A percentile compares a stretch with the other conserved stretches of the same genome.
Conservation (phyloP, 2,113 vertebrate species). For the Melanocharis versteri region DNA sequence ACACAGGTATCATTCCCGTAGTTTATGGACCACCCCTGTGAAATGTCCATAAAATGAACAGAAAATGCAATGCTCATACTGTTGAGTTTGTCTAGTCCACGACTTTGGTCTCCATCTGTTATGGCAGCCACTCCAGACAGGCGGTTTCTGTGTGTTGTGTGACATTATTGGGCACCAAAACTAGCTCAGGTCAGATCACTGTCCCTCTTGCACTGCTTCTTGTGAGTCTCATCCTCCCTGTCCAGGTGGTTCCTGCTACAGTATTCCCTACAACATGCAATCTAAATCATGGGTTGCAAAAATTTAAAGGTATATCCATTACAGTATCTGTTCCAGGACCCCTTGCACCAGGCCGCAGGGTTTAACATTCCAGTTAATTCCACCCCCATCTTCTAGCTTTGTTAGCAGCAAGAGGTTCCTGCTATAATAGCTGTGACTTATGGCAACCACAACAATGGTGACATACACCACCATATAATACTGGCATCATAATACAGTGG, state of each 20-base stretch:
- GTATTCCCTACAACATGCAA: background rate
- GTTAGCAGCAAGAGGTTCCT: background rate
- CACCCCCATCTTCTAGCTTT: background rate
- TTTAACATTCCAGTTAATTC: background rate
- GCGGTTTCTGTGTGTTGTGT: background rate
- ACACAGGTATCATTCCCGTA: background rate
- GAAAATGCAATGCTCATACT: background rate
- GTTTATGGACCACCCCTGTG: background rate
- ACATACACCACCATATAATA: background rate
- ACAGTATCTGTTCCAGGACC: background rate
- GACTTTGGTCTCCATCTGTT: background rate
- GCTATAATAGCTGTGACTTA: background rate
- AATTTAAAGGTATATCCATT: background rate
- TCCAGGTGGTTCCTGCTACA: background rate
- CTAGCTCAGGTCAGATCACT: background rate
- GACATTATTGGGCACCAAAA: background rate
- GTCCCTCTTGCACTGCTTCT: background rate
- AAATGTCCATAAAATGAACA: background rate
- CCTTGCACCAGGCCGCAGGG: rapidly evolving
- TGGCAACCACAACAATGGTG: background rate
- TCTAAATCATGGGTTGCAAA: background rate
- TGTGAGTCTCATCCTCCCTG: background rate
- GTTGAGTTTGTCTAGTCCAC: background rate
- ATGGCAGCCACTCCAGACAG: background rate
- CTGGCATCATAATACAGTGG: background rate